phyloP scores from a whole-genome alignment of 1,140 invertebrate species.

The Lucilia cuprina region DNA sequence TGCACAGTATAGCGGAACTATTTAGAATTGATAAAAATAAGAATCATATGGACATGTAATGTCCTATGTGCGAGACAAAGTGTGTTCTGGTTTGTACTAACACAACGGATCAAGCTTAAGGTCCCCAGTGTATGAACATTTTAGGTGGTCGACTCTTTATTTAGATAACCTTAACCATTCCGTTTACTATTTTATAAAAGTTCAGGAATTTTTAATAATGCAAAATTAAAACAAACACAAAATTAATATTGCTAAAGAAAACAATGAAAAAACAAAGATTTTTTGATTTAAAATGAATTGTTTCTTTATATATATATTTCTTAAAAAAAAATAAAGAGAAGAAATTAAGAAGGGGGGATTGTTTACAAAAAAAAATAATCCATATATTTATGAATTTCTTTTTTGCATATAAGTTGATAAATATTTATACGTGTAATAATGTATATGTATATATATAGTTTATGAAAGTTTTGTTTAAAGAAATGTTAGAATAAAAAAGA shows the following conservation, averaged over 20 bases:
- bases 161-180: no score
- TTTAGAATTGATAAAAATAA: no score
- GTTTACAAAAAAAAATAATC: background rate
- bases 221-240: background rate
- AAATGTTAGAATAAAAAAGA: slow-evolving; percentile 10
- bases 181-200: no score
- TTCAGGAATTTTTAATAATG: background rate
- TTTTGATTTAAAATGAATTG: slow-evolving; percentile 13
- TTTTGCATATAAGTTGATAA: slow-evolving; percentile 12
- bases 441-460: slow-evolving; percentile 1
- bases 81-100: no score
- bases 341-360: slow-evolving; percentile 16
- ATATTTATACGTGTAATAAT: slow-evolving; percentile 13
- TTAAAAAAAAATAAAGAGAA: background rate
- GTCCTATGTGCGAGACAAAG: no score
- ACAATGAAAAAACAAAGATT: background rate
- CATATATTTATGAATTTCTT: background rate
- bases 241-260: background rate
- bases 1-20: no score
- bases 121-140: no score
- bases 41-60: no score
- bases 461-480: slow-evolving; percentile 13
- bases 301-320: slow-evolving; percentile 18
- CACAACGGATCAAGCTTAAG: no score
- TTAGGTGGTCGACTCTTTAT: no score